Evolutionary conservation across 1,140 invertebrate species (phyloP).

Genomic region (Pantala flavescens): DNA sequence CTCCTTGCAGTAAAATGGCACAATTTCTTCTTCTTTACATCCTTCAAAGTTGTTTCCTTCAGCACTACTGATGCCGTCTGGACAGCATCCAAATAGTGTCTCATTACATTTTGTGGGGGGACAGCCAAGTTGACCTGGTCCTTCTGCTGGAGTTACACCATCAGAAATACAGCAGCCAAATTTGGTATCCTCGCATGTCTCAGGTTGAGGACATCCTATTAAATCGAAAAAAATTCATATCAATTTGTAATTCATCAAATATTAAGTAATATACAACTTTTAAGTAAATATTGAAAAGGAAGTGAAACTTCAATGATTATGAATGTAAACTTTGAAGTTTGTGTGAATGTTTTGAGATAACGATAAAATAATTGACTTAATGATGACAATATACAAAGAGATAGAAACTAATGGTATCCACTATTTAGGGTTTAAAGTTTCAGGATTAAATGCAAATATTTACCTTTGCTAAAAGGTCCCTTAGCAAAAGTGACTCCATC

Average conservation of each 20-base stretch:
- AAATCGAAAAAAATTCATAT: background rate
- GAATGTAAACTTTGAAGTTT: too few species aligned
- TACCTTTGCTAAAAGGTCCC: slow-evolving; percentile 75
- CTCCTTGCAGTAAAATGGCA: slow-evolving; percentile 47
- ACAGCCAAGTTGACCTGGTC: slow-evolving; percentile 62
- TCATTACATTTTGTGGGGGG: slow-evolving; percentile 60
- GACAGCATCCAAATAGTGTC: slow-evolving; percentile 76
- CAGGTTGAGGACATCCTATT: slow-evolving; percentile 52
- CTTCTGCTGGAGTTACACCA: slow-evolving; percentile 68
- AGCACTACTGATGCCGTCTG: slow-evolving; percentile 64
- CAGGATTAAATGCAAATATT: background rate
- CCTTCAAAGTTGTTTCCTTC: slow-evolving; percentile 74
- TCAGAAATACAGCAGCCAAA: slow-evolving; percentile 79
- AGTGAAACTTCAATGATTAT: too few species aligned
- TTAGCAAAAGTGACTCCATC: slow-evolving; percentile 69
- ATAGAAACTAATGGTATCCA: too few species aligned
- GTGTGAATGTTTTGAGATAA: background rate
- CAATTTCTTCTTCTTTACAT: slow-evolving; percentile 49
- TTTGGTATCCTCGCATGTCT: slow-evolving; percentile 69
- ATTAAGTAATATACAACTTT: background rate
- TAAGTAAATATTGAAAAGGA: too few species aligned
- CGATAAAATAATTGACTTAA: background rate
- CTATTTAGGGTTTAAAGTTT: too few species aligned
- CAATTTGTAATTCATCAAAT: background rate
- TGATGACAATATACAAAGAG: background rate